Evolutionary conservation across 2,797 vertebrate genomes (phyloP).

Genomic region (Melanotaenia pygmaea): DNA sequence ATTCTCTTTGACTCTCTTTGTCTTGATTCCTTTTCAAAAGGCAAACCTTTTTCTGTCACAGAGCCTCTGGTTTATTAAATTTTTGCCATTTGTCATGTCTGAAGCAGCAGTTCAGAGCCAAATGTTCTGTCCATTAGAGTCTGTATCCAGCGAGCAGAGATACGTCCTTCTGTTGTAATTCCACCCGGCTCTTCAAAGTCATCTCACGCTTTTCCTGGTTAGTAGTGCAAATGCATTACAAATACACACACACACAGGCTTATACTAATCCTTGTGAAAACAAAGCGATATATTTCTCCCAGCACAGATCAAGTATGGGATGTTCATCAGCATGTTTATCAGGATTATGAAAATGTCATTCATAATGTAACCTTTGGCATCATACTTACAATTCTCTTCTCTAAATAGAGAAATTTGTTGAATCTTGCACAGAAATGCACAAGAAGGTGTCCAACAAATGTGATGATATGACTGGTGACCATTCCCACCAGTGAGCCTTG

Average conservation of each 20-base stretch:
- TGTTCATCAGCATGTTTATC: conserved; percentile 71
- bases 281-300: conserved; percentile 75
- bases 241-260: conserved; percentile 58
- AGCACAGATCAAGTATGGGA: conserved; percentile 64
- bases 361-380: conserved; percentile 59
- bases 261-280: conserved; percentile 79
- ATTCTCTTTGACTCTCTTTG: conserved; percentile 35
- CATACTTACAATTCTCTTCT: conserved; percentile 37
- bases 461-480: conserved; percentile 26
- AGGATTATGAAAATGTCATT: conserved; percentile 73
- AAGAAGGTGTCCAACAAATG: background rate
- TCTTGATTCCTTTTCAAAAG: conserved; percentile 41
- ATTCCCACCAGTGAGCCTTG: conserved; percentile 67
- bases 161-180: conserved; percentile 43
- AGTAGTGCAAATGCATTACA: conserved; percentile 45
- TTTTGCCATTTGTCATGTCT: conserved; percentile 35
- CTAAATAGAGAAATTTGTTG: conserved; percentile 2
- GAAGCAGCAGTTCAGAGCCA: conserved; percentile 16
- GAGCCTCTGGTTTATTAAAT: conserved; percentile 19
- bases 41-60: conserved; percentile 25
- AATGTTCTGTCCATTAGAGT: background rate
- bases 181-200: conserved; percentile 20
- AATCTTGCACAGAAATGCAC: conserved; percentile 8
- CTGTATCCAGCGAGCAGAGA: conserved; percentile 18
- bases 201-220: conserved; percentile 35